phyloP scores from a whole-genome alignment of 2,113 vertebrate genomes.

The Oriolus oriolus region DNA sequence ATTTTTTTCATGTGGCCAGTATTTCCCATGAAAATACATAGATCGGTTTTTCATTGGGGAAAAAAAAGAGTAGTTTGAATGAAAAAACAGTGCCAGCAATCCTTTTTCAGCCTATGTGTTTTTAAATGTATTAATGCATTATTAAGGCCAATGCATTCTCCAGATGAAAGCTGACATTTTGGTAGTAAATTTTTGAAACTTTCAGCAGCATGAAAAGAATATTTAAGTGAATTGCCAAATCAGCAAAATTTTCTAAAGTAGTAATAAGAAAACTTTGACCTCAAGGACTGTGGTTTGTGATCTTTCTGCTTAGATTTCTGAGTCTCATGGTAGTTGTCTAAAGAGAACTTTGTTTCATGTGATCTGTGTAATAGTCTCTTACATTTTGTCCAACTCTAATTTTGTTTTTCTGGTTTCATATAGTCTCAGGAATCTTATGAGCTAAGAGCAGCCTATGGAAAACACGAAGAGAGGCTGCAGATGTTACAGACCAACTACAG shows the following conservation, averaged over 20 bases:
- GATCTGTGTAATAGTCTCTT: background rate
- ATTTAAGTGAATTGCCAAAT: background rate
- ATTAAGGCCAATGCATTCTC: background rate
- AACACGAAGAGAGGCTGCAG: slow-evolving; percentile 78
- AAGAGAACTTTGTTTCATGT: background rate
- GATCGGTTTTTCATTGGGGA: background rate
- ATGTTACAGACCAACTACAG: slow-evolving; percentile 88
- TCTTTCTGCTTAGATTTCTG: background rate
- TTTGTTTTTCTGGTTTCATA: slow-evolving; percentile 61
- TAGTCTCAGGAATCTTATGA: slow-evolving; percentile 84
- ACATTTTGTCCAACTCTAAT: background rate
- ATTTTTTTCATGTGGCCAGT: background rate
- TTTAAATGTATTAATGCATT: background rate
- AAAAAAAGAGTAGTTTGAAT: background rate
- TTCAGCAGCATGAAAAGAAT: background rate
- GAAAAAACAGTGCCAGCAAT: background rate
- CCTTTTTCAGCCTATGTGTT: background rate
- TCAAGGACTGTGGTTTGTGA: background rate
- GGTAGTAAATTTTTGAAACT: background rate
- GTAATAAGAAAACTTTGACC: background rate
- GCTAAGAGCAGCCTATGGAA: slow-evolving; percentile 81
- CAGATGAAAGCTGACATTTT: background rate
- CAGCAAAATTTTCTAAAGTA: background rate
- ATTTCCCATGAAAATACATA: background rate
- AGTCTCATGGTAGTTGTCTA: background rate